A percentile compares a stretch with the other conserved stretches of the same genome.
These are phyloP conservation scores for Zingel zingel DNA, from an alignment of 2,113 vertebrate genomes.

Conservation along the genomic window DNA sequence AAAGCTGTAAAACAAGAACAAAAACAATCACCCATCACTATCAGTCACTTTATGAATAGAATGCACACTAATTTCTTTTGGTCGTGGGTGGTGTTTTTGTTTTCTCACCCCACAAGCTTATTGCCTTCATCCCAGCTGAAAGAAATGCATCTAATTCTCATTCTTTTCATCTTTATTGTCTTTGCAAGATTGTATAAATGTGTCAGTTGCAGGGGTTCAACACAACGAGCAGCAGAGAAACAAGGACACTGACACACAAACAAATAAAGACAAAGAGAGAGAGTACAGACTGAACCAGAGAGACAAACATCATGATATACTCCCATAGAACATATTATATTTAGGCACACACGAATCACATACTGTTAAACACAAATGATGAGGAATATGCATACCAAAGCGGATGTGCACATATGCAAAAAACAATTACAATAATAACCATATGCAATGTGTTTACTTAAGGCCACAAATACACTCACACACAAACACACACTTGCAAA, in stretches of 20 bases:
- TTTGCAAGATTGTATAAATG: constrained; percentile 20
- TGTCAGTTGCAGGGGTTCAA: constrained; percentile 11
- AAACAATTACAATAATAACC: background rate
- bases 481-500: constrained; percentile 5
- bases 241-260: constrained; percentile 12
- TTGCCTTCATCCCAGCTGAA: background rate
- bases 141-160: constrained; percentile 22
- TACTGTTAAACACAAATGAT: background rate
- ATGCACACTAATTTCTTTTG: background rate
- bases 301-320: background rate
- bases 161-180: constrained; percentile 21
- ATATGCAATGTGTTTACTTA: background rate
- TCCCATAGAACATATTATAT: background rate
- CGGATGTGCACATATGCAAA: background rate
- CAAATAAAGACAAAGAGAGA: background rate
- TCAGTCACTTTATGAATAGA: background rate
- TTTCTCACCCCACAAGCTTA: background rate
- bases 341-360: background rate
- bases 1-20: background rate
- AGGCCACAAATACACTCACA: background rate
- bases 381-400: background rate
- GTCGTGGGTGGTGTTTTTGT: background rate
- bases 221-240: constrained; percentile 21
- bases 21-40: background rate
- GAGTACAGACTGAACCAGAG: background rate